Percentiles rank a stretch among this genome's conserved stretches.
These are phyloP conservation scores for Nestor notabilis DNA, from an alignment of 2,113 vertebrate species.

Conservation along the genomic window DNA sequence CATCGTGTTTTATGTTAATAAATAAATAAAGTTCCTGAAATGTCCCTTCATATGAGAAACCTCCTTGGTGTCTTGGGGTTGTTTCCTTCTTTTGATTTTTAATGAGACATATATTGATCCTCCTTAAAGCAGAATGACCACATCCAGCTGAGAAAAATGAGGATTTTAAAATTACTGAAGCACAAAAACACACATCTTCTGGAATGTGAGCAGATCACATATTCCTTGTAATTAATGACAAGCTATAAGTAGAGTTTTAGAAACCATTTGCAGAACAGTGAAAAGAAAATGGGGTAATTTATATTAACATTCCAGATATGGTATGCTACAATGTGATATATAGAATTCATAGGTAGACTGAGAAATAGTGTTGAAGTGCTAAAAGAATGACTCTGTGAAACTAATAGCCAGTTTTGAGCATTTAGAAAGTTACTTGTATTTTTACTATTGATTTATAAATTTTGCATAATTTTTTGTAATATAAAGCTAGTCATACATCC, in stretches of 20 bases:
- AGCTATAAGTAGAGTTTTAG: conserved; percentile 11
- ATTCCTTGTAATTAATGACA: conserved; percentile 11
- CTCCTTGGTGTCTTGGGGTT: neutral
- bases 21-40: neutral
- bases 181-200: neutral
- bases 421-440: neutral
- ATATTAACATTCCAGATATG: neutral
- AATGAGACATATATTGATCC: neutral
- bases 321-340: neutral
- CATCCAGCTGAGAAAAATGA: neutral
- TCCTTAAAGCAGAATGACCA: neutral
- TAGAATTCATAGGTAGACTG: neutral
- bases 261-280: conserved; percentile 17
- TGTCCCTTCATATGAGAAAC: neutral
- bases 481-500: neutral
- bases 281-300: conserved; percentile 22
- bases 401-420: neutral
- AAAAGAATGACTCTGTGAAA: neutral
- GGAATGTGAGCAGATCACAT: neutral
- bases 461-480: neutral
- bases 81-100: neutral
- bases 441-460: neutral
- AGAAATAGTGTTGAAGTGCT: neutral
- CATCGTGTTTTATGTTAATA: neutral
- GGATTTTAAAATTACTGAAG: neutral